Evolutionary conservation across 1,140 invertebrate genomes (phyloP).

Genomic region (Anastrepha ludens): DNA sequence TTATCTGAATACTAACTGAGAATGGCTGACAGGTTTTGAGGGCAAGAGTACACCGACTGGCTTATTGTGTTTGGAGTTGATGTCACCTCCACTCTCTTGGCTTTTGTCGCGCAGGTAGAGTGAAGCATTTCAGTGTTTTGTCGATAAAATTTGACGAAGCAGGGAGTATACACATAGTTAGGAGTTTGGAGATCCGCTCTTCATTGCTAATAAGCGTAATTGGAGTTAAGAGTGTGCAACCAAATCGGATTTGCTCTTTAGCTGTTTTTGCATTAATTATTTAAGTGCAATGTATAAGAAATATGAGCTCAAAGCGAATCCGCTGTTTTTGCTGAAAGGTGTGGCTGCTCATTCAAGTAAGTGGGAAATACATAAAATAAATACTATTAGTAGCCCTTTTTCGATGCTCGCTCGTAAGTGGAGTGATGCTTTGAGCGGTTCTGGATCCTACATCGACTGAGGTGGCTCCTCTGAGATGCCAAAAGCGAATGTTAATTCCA

Average conservation of each 20-base stretch:
- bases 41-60: neutral
- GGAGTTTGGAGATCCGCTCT: neutral
- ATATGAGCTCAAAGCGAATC: neutral
- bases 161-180: neutral
- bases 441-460: no score
- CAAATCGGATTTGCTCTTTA: neutral
- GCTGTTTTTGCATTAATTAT: no score
- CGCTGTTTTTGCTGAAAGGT: neutral
- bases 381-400: no score
- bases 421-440: no score
- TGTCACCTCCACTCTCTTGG: conserved; percentile 6
- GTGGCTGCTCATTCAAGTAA: no score
- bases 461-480: no score
- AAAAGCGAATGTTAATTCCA: no score
- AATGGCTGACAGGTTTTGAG: conserved; percentile 7
- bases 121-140: neutral
- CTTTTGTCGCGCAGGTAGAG: neutral
- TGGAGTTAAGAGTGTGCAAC: neutral
- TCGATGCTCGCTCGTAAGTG: no score
- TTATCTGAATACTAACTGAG: neutral
- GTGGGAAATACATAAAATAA: no score
- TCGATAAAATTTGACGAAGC: neutral
- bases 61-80: conserved; percentile 19
- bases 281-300: neutral
- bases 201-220: neutral